Percentiles rank a stretch among this genome's conserved stretches.
Evolutionary conservation across 2,113 vertebrate species (phyloP).

Genomic region (Donacobius atricapilla): DNA sequence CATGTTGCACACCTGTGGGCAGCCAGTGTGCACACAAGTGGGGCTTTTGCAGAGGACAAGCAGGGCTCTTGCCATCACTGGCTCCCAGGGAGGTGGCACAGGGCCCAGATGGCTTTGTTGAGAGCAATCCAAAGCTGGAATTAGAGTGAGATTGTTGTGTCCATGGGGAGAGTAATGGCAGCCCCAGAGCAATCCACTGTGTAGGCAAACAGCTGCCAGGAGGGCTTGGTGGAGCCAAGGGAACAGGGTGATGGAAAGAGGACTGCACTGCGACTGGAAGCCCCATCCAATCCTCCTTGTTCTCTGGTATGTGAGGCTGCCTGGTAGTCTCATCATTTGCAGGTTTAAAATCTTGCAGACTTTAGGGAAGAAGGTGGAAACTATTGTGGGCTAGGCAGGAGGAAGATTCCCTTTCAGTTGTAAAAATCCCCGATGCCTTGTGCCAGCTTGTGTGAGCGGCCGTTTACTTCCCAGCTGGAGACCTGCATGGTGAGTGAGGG

Average conservation of each 20-base stretch:
- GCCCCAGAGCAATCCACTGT: not conserved
- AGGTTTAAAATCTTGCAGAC: not conserved
- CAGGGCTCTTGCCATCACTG: not conserved
- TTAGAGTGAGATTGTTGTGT: not conserved
- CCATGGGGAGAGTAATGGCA: accelerated
- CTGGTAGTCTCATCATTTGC: not conserved
- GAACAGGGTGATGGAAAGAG: not conserved
- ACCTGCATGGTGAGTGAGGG: not conserved
- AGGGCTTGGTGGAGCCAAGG: not conserved
- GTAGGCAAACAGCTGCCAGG: not conserved
- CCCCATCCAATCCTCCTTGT: not conserved
- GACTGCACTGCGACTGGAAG: not conserved
- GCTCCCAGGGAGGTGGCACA: not conserved
- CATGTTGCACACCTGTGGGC: accelerated
- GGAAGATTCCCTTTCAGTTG: not conserved
- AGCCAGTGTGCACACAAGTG: accelerated
- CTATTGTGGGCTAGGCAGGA: not conserved
- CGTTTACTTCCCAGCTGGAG: not conserved
- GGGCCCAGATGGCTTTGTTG: not conserved
- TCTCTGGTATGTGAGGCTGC: not conserved
- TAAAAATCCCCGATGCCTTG: not conserved
- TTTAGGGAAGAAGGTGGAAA: not conserved
- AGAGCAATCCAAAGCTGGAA: not conserved
- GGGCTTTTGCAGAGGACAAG: not conserved
- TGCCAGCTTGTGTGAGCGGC: not conserved